Conservation (phyloP, 2,888 invertebrate species). For the Phalera bucephala region DNA sequence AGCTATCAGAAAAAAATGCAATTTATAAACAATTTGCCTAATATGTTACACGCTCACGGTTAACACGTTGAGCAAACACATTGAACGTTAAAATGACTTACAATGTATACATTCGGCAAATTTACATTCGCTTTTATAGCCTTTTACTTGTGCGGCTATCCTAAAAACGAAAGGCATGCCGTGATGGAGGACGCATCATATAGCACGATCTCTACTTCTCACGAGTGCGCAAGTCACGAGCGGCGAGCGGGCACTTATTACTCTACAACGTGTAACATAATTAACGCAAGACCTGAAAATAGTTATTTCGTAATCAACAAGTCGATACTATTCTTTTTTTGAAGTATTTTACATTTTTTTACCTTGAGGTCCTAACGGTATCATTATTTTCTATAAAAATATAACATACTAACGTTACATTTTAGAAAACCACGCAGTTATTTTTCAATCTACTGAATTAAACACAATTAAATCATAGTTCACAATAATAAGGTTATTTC, state of each 20-base stretch:
- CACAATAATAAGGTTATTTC: no score
- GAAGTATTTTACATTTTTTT: no score
- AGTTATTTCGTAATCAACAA: no score
- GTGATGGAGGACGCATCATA: slow-evolving; percentile 34
- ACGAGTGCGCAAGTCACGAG: slow-evolving; percentile 6
- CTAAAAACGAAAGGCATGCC: slow-evolving; percentile 40
- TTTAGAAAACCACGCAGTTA: no score
- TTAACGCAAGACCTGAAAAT: no score
- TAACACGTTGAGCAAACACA: slow-evolving; percentile 5
- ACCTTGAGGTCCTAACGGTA: no score
- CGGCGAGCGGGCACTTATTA: neutral
- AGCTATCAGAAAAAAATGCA: neutral
- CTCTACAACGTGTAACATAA: no score
- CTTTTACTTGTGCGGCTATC: slow-evolving; percentile 12
- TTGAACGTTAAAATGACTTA: neutral
- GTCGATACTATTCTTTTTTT: no score
- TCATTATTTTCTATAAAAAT: no score
- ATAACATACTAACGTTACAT: no score
- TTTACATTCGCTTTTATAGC: slow-evolving; percentile 21
- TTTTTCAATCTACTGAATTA: no score
- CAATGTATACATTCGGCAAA: neutral
- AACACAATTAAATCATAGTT: no score
- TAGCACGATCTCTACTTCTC: slow-evolving; percentile 28
- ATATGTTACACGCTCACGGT: neutral
- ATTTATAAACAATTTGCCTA: slow-evolving; percentile 1